Percentiles rank a stretch among this genome's conserved stretches.
Evolutionary conservation across 2,888 invertebrate genomes (phyloP).

Genomic region (Thumatha senex): DNA sequence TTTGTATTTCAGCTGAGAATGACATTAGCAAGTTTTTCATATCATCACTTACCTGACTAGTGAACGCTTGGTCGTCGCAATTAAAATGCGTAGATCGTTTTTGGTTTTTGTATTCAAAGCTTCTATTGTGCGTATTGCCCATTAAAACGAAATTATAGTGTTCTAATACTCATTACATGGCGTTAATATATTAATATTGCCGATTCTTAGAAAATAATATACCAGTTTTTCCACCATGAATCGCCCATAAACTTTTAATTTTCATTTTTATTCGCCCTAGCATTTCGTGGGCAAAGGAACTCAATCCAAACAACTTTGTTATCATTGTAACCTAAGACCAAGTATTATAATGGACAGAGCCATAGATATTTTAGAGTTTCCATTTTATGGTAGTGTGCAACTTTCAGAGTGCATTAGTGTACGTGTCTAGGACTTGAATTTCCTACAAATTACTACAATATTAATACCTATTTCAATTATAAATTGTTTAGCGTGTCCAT

Average conservation of each 20-base stretch:
- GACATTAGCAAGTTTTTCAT: slow-evolving; percentile 80
- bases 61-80: slow-evolving; percentile 69
- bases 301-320: too few relatives aligned
- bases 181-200: slow-evolving; percentile 29
- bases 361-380: too few relatives aligned
- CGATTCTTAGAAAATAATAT: slow-evolving; percentile 40
- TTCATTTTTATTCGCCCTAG: too few relatives aligned
- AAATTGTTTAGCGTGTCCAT: too few relatives aligned
- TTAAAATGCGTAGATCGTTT: slow-evolving; percentile 59
- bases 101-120: slow-evolving; percentile 53
- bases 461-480: too few relatives aligned
- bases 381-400: too few relatives aligned
- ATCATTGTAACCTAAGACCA: too few relatives aligned
- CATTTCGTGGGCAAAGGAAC: too few relatives aligned
- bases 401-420: too few relatives aligned
- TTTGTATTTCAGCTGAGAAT: slow-evolving; percentile 79
- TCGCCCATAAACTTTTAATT: slow-evolving; percentile 44
- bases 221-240: slow-evolving; percentile 54
- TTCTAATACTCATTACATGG: slow-evolving; percentile 33
- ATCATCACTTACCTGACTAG: slow-evolving; percentile 76
- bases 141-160: slow-evolving; percentile 59
- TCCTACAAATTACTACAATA: too few relatives aligned
- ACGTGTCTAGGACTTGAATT: too few relatives aligned
- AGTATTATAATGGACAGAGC: too few relatives aligned
- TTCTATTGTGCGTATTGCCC: slow-evolving; percentile 76